Conservation (phyloP, 2,888 invertebrate genomes). For the Drosophila mercatorum region DNA sequence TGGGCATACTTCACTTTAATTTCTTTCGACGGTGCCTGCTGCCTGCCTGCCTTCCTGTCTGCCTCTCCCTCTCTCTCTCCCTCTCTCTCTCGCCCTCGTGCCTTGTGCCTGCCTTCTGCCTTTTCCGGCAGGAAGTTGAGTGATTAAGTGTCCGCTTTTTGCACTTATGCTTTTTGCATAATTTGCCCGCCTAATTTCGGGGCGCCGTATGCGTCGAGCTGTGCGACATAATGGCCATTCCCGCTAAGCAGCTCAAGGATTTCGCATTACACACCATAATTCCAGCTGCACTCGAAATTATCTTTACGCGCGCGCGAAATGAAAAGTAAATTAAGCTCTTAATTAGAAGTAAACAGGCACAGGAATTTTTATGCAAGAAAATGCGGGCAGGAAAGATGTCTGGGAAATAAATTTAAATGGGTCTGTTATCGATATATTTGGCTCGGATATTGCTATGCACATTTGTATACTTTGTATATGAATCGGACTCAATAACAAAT, state of each 20-base stretch:
- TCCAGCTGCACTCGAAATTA: neutral
- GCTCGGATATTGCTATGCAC: neutral
- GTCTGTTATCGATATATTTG: neutral
- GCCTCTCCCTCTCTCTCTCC: neutral
- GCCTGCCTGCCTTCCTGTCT: conserved; percentile 15
- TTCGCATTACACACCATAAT: neutral
- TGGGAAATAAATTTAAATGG: neutral
- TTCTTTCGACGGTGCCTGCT: conserved; percentile 64
- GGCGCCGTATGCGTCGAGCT: conserved; percentile 20
- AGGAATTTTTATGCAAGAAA: neutral
- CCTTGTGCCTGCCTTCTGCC: conserved; percentile 32
- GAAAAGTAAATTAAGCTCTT: neutral
- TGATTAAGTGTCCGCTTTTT: conserved; percentile 75
- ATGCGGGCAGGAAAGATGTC: too few species aligned
- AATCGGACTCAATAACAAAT: too few species aligned
- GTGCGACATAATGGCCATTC: conserved; percentile 7
- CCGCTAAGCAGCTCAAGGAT: neutral
- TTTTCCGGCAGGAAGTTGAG: conserved; percentile 73
- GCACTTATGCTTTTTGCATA: conserved; percentile 75
- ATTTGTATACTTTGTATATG: too few species aligned
- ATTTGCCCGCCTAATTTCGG: conserved; percentile 66
- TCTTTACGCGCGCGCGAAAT: neutral
- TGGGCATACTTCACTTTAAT: conserved; percentile 73
- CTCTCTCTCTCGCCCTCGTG: neutral
- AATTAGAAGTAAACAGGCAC: neutral